Evolutionary conservation across 2,888 invertebrate species (phyloP).

Genomic region (Chymomyza amoena): DNA sequence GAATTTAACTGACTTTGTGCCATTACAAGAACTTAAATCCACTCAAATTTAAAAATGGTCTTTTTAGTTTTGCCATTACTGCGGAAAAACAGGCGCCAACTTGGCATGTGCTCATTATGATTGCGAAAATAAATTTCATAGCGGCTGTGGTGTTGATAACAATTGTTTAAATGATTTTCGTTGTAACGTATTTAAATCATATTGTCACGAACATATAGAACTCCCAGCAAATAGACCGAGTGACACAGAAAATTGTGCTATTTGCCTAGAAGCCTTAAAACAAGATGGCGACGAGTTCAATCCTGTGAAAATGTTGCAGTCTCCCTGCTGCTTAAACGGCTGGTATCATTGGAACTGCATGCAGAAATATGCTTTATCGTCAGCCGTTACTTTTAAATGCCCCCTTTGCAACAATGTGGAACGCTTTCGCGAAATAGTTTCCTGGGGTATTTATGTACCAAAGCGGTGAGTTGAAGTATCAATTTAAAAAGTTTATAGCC

Average conservation of each 20-base stretch:
- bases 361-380: constrained; percentile 85
- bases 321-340: constrained; percentile 88
- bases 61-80: constrained; percentile 85
- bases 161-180: constrained; percentile 83
- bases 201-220: constrained; percentile 43
- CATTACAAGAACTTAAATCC: background rate
- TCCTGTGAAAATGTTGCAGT: constrained; percentile 81
- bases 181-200: constrained; percentile 78
- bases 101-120: constrained; percentile 84
- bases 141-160: constrained; percentile 85
- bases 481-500: too few relatives aligned
- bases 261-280: constrained; percentile 83
- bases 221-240: constrained; percentile 19
- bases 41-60: constrained; percentile 8
- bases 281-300: constrained; percentile 74
- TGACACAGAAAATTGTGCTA: constrained; percentile 80
- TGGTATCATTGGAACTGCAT: constrained; percentile 89
- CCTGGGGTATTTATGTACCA: constrained; percentile 87
- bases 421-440: constrained; percentile 77
- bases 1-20: constrained; percentile 43
- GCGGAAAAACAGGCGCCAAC: constrained; percentile 84
- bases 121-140: constrained; percentile 86
- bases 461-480: constrained; percentile 82
- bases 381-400: constrained; percentile 92
- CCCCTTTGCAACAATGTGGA: too few relatives aligned